Conservation (phyloP, 2,888 invertebrate species). For the Kryphioiulus occultus region DNA sequence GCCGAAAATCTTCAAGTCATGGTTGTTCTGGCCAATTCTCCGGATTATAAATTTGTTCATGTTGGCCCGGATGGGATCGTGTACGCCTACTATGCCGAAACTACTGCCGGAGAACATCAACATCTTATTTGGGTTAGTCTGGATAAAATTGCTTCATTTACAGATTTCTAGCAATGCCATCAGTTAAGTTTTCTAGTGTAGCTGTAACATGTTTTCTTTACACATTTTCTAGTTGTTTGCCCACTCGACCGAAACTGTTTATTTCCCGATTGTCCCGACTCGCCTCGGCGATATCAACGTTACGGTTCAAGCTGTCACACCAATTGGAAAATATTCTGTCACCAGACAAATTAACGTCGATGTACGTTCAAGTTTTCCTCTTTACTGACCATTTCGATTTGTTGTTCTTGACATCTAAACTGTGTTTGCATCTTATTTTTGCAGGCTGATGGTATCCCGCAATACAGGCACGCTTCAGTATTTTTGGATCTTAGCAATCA, state of each 20-base stretch:
- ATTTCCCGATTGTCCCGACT: constrained; percentile 88
- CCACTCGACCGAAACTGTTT: constrained; percentile 71
- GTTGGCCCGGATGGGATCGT: constrained; percentile 65
- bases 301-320: constrained; percentile 72
- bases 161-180: too few species aligned
- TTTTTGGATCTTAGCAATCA: constrained; percentile 90
- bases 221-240: constrained; percentile 61
- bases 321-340: constrained; percentile 62
- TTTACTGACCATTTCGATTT: neutral
- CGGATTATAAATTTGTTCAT: constrained; percentile 71
- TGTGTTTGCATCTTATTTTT: constrained; percentile 46
- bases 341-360: constrained; percentile 68
- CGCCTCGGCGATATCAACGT: constrained; percentile 76
- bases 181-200: neutral
- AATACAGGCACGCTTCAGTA: constrained; percentile 90
- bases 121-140: constrained; percentile 82
- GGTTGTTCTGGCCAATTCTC: constrained; percentile 83
- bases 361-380: constrained; percentile 62
- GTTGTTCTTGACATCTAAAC: neutral
- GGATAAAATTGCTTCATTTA: neutral
- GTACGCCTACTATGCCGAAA: constrained; percentile 86
- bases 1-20: constrained; percentile 74
- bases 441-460: constrained; percentile 87
- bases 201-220: neutral
- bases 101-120: constrained; percentile 92